Evolutionary conservation across 1,140 invertebrate species (phyloP).

Genomic region (Chelonus insularis): DNA sequence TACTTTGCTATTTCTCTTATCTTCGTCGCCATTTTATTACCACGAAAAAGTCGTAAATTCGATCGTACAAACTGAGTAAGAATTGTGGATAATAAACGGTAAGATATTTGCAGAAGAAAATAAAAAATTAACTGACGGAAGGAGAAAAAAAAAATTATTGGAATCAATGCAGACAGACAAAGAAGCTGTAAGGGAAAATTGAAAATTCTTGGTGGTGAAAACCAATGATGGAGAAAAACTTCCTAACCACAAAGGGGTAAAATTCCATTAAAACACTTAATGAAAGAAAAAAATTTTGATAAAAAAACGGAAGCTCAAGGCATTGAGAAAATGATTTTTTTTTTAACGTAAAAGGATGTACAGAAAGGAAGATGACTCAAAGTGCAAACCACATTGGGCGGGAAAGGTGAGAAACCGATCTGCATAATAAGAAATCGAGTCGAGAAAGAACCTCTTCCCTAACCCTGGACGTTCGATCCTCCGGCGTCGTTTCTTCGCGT

Average conservation of each 20-base stretch:
- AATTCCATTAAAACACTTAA: not conserved
- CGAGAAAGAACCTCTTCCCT: not conserved
- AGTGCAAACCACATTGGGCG: constrained; percentile 23
- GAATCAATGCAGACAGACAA: constrained; percentile 23
- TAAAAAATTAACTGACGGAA: not conserved
- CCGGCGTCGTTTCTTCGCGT: constrained; percentile 20
- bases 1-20: constrained; percentile 8
- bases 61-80: constrained; percentile 4
- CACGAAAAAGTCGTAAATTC: constrained; percentile 20
- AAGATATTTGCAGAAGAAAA: not conserved
- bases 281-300: not conserved
- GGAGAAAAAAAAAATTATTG: not conserved
- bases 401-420: constrained; percentile 40
- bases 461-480: constrained; percentile 4
- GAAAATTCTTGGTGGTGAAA: not conserved
- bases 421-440: constrained; percentile 45
- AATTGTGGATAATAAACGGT: constrained; percentile 10
- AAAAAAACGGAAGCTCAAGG: constrained; percentile 9
- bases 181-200: no score
- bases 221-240: constrained; percentile 12
- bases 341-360: constrained; percentile 22
- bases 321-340: constrained; percentile 23
- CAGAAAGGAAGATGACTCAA: constrained; percentile 26
- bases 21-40: constrained; percentile 22
- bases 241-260: not conserved